Conservation (phyloP, 2,888 invertebrate genomes). For the Drosophila colorata region DNA sequence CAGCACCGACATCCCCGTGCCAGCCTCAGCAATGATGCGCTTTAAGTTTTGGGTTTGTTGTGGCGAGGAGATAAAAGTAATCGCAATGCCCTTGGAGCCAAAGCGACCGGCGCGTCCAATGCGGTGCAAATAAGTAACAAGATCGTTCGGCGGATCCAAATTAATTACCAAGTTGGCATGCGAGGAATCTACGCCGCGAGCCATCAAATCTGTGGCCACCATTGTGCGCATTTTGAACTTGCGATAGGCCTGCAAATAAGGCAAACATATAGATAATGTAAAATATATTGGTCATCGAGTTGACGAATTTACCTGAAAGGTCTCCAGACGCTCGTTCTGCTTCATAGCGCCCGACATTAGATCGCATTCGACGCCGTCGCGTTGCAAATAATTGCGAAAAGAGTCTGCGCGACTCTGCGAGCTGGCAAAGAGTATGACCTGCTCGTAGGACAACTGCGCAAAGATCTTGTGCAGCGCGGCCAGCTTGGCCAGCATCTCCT, state of each 20-base stretch:
- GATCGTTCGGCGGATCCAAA: slow-evolving; percentile 92
- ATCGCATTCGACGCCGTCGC: slow-evolving; percentile 91
- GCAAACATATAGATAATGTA: neutral
- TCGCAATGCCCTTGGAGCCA: slow-evolving; percentile 93
- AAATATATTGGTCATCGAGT: neutral
- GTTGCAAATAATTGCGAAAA: slow-evolving; percentile 89
- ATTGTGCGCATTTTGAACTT: slow-evolving; percentile 93
- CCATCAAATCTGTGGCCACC: slow-evolving; percentile 95
- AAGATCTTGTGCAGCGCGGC: slow-evolving; percentile 89
- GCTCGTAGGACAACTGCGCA: slow-evolving; percentile 91
- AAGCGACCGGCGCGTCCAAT: slow-evolving; percentile 98
- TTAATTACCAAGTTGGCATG: slow-evolving; percentile 97
- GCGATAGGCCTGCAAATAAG: slow-evolving; percentile 87
- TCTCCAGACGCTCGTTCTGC: slow-evolving; percentile 91
- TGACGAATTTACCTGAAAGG: slow-evolving; percentile 86
- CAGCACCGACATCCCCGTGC: slow-evolving; percentile 86
- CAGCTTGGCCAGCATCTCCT: slow-evolving; percentile 89
- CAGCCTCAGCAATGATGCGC: slow-evolving; percentile 87
- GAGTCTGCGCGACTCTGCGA: slow-evolving; percentile 94
- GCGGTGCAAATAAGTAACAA: slow-evolving; percentile 95
- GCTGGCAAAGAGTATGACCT: slow-evolving; percentile 96
- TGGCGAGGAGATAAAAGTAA: slow-evolving; percentile 90
- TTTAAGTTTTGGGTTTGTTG: slow-evolving; percentile 88
- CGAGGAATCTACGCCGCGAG: slow-evolving; percentile 97
- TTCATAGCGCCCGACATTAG: slow-evolving; percentile 92